Base-by-base conservation (phyloP, 2,797 vertebrate genomes). In the Orientallactaga sibirica region DNA sequence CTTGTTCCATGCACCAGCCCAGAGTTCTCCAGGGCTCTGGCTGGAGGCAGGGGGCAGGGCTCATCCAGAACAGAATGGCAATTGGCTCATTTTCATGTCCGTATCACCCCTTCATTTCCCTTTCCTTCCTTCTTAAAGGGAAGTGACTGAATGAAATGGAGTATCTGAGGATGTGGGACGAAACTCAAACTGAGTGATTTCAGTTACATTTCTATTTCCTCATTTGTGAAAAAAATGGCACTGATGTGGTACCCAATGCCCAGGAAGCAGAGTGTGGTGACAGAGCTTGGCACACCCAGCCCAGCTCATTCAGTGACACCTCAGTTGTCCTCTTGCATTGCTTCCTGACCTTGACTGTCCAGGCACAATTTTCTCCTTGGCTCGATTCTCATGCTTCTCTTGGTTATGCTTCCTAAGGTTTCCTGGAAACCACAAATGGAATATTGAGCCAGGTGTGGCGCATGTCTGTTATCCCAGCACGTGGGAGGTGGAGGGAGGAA, bases 191-290 rank as follows among this genome's bases (percentile, higher is more conserved):
- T 62, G 25, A 33, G 33, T 79, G 37, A 73, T 77, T 86, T 64
- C 9, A 76, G 37, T 55, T 22, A 43, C 87, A 15, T 7, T 79
- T 77, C 58, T 2, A 5, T 71, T 58, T 92, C 19, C 73, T 81
- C 41, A 29, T 43, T 24, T 85, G n/a, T 76, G 22, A 83, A 70
- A 78, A 67, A 77, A 74, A 79, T 5, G 16, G 52, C 6, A 18
- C 14, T 4, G 0, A 2, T 22, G 8, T 11, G 48, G 25, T 78
- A 70, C 52, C 6, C 16, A 5, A 1, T 0, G 0, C 3, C 0
- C 61, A 33, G 76, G 71, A 74, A 66, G 22, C 7, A 37, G 48
- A 71, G 19, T 85, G 27, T 18, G 29, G 67, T 37, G 62, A 2
- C 6, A 29, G 67, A 84, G 12, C 22, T 64, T 16, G 29, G 64